Percentiles rank a stretch among this genome's conserved stretches.
These are phyloP conservation scores for Ceratitis capitata DNA, from an alignment of 1,140 invertebrate species.

Conservation along the genomic window DNA sequence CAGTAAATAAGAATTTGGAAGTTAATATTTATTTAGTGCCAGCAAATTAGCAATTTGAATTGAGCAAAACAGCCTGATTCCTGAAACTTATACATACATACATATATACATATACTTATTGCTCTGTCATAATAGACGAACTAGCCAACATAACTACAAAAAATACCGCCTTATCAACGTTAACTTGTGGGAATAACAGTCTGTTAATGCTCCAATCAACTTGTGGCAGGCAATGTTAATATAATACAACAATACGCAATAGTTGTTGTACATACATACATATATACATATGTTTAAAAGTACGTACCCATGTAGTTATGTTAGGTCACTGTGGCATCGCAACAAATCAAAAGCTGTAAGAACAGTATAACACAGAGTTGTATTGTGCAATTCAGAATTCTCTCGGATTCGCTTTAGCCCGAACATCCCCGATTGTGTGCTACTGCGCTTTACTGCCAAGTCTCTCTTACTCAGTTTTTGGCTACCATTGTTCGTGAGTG, in stretches of 20 bases:
- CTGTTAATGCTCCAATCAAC: not conserved
- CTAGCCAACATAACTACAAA: not conserved
- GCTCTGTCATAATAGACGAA: slow-evolving; percentile 10
- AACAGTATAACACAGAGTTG: not conserved
- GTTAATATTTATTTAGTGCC: too few relatives aligned
- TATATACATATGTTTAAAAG: too few relatives aligned
- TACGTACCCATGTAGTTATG: not conserved
- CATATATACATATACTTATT: not conserved
- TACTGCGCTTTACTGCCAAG: not conserved
- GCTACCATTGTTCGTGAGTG: not conserved
- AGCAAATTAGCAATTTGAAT: not conserved
- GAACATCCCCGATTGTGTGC: not conserved
- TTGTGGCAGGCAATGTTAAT: not conserved
- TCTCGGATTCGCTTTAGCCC: not conserved
- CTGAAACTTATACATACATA: not conserved
- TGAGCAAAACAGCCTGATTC: too few relatives aligned
- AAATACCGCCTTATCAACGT: not conserved
- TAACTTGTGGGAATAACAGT: not conserved
- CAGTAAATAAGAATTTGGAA: too few relatives aligned
- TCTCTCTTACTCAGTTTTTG: slow-evolving; percentile 4
- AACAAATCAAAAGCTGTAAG: not conserved
- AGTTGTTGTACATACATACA: too few relatives aligned
- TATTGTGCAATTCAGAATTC: not conserved
- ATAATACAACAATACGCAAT: too few relatives aligned
- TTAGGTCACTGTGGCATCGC: not conserved